Percentiles rank a stretch among this genome's conserved stretches.
Evolutionary conservation across 2,113 vertebrate genomes (phyloP).

Genomic region (Loxodonta africana): DNA sequence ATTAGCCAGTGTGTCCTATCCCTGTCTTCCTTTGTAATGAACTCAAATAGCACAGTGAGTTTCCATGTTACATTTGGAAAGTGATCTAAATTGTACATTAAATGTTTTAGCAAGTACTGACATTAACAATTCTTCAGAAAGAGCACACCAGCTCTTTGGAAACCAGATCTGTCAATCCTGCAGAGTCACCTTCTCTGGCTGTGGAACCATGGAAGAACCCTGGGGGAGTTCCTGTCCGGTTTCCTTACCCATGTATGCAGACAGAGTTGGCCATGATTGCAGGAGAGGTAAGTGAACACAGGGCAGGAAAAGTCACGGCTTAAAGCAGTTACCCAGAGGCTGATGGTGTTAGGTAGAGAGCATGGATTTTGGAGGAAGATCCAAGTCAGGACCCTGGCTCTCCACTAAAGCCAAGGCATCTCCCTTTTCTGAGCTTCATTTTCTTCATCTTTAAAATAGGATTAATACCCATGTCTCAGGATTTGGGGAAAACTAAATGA

Average conservation of each 20-base stretch:
- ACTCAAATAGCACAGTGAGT: not conserved
- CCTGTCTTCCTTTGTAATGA: not conserved
- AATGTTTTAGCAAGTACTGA: not conserved
- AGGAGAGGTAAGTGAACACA: conserved; percentile 89
- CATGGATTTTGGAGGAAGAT: not conserved
- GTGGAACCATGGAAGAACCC: conserved; percentile 90
- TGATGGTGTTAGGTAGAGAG: not conserved
- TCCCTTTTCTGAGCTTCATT: not conserved
- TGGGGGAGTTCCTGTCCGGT: conserved; percentile 86
- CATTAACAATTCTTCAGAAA: not conserved
- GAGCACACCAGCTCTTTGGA: conserved; percentile 6
- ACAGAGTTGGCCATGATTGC: conserved; percentile 89
- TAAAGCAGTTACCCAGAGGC: not conserved
- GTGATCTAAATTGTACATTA: not conserved
- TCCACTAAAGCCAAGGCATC: not conserved
- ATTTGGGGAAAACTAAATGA: not conserved
- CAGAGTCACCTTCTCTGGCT: conserved; percentile 88
- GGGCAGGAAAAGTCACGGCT: not conserved
- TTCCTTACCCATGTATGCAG: conserved; percentile 92
- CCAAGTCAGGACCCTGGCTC: not conserved
- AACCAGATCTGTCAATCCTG: conserved; percentile 57
- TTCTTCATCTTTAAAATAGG: not conserved
- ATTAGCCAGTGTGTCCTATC: not conserved
- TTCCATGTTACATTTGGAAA: conserved; percentile 2
- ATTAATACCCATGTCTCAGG: not conserved